phyloP scores from a whole-genome alignment of 2,113 vertebrate species.

The Nothoprocta perdicaria region DNA sequence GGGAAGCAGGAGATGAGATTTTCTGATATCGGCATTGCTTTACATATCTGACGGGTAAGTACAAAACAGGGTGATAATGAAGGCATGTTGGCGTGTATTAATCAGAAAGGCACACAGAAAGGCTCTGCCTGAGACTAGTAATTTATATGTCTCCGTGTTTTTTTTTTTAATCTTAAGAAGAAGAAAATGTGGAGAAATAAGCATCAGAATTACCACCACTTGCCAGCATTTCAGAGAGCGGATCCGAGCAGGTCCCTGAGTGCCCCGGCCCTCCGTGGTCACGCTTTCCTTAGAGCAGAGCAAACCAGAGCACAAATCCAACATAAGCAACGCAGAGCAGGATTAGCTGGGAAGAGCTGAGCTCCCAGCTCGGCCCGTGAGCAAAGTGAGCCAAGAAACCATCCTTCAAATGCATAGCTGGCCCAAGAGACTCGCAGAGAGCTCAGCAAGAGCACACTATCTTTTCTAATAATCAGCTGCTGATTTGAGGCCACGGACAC shows the following conservation, averaged over 20 bases:
- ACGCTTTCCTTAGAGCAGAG: neutral
- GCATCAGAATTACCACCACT: neutral
- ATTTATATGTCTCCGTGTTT: conserved; percentile 10
- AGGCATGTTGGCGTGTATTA: conserved; percentile 25
- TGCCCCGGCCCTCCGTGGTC: neutral
- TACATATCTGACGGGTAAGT: neutral
- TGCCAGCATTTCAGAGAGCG: conserved; percentile 6
- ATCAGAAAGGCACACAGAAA: conserved; percentile 6
- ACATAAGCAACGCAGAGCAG: neutral
- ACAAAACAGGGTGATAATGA: conserved; percentile 10
- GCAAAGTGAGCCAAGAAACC: neutral
- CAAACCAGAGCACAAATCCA: neutral
- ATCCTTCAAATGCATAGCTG: neutral
- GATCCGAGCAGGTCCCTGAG: neutral
- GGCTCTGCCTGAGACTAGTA: conserved; percentile 29
- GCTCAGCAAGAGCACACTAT: neutral
- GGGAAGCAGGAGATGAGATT: conserved; percentile 4
- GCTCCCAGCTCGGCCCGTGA: neutral
- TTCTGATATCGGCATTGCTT: neutral
- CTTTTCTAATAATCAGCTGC: neutral
- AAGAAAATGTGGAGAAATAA: neutral
- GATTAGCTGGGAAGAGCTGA: neutral
- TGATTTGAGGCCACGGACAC: neutral
- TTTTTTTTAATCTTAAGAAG: neutral
- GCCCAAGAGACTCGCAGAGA: neutral